Evolutionary conservation across 2,113 vertebrate genomes (phyloP).

Genomic region (Malurus melanocephalus): DNA sequence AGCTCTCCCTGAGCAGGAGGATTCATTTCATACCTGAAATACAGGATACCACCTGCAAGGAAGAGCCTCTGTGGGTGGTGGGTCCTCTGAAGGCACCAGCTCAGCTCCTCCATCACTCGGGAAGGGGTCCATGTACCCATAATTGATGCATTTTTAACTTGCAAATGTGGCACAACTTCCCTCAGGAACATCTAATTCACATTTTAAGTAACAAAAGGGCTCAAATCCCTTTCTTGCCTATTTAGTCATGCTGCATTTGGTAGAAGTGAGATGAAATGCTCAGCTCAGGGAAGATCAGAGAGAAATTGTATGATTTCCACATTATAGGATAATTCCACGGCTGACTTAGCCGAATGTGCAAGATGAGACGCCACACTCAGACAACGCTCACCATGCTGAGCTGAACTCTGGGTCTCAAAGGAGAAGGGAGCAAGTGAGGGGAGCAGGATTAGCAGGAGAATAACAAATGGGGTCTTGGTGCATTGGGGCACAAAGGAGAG

Average conservation of each 20-base stretch:
- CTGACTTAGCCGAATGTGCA: constrained; percentile 39
- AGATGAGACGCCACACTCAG: constrained; percentile 1
- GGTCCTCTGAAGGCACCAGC: neutral
- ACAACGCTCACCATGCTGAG: neutral
- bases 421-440: neutral
- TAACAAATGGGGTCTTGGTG: neutral
- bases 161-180: constrained; percentile 57
- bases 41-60: neutral
- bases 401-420: neutral
- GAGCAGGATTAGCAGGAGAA: neutral
- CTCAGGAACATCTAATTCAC: constrained; percentile 65
- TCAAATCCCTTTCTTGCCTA: constrained; percentile 65
- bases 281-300: constrained; percentile 67
- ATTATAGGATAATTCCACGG: constrained; percentile 65
- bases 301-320: constrained; percentile 63
- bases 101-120: neutral
- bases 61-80: neutral
- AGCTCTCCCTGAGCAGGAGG: neutral
- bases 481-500: neutral
- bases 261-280: constrained; percentile 63
- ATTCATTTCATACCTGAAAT: neutral
- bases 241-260: constrained; percentile 69
- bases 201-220: constrained; percentile 66
- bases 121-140: neutral
- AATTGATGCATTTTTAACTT: constrained; percentile 51